These are phyloP conservation scores for Salvator merianae DNA, from an alignment of 2,113 vertebrate genomes.

Conservation along the genomic window DNA sequence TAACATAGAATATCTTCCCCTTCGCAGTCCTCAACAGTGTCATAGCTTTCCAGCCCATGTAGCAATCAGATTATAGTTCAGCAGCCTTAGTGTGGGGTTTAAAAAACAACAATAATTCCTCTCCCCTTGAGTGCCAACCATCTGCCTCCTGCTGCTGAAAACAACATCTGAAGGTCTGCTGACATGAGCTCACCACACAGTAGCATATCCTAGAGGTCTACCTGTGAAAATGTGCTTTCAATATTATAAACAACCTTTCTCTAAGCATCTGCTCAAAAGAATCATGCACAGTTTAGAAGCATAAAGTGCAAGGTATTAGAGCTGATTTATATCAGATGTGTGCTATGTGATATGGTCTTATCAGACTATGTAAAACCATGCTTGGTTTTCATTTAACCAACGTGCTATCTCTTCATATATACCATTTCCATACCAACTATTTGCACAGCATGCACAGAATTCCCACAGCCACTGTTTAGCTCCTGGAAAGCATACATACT, in stretches of 20 bases:
- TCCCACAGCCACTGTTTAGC: no score
- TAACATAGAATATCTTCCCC: constrained; percentile 31
- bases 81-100: constrained; percentile 47
- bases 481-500: no score
- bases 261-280: constrained; percentile 18
- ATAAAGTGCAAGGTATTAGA: neutral
- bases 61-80: constrained; percentile 63
- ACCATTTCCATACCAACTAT: neutral
- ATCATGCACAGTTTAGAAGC: no score
- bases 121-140: constrained; percentile 61
- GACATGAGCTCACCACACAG: constrained; percentile 32
- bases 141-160: constrained; percentile 55
- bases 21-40: constrained; percentile 42
- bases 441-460: no score
- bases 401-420: neutral
- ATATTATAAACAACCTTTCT: neutral
- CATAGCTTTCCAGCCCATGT: constrained; percentile 55
- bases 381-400: neutral
- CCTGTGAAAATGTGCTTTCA: constrained; percentile 27
- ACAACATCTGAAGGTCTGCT: neutral
- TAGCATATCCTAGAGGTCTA: constrained; percentile 16
- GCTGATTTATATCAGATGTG: neutral
- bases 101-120: constrained; percentile 6
- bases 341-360: neutral
- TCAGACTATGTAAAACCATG: neutral